Base-by-base conservation (phyloP, 2,888 invertebrate genomes). In the Caenorhabditis sp. region DNA sequence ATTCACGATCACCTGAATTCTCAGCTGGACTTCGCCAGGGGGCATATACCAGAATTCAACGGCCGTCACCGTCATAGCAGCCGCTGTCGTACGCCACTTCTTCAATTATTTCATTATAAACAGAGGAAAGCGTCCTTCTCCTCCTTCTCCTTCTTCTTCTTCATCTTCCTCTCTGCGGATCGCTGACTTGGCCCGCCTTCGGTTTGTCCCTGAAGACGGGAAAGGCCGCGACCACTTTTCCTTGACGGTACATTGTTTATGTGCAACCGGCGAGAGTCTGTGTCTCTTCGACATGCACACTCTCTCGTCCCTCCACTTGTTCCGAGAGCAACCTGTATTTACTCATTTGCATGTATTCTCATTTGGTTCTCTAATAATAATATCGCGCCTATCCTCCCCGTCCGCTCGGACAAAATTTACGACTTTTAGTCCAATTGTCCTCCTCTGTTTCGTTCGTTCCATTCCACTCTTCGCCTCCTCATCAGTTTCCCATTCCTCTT, bases 61-160 rank as follows among this genome's bases (percentile, higher is more conserved):
- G 50, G 20, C 51, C 60, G 62, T 62, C 71, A 60, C 51, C 60
- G 62, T 62, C 71, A 60, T 37, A 37, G 55, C 35, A 53, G 9
- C 51, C 15, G 28, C 18, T 32, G n/a, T 50, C 53, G 13, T 47
- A 22, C 53, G 24, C 53, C 64, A 50, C 35, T 64, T 70, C 69
- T 78, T 60, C 69, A 70, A 71, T 70, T 71, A 70, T 79, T 70
- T 79, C 65, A 69, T 71, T 67, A 70, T 71, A 67, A 69, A 67
- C 79, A 67, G 35, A 53, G 32, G 60, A 61, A 50, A 50, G 50
- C 56, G 69, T 56, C 79, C 56, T 35, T n/a, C n/a, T n/a, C n/a
- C n/a, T n/a, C n/a, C n/a, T n/a, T n/a, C n/a, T n/a, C n/a, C n/a
- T n/a, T n/a, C n/a, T n/a, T n/a, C n/a, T n/a, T n/a, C n/a, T n/a